Percentiles rank a stretch among this genome's conserved stretches.
These are phyloP conservation scores for Drosophila bocki DNA, from an alignment of 1,140 invertebrate species.

Conservation along the genomic window DNA sequence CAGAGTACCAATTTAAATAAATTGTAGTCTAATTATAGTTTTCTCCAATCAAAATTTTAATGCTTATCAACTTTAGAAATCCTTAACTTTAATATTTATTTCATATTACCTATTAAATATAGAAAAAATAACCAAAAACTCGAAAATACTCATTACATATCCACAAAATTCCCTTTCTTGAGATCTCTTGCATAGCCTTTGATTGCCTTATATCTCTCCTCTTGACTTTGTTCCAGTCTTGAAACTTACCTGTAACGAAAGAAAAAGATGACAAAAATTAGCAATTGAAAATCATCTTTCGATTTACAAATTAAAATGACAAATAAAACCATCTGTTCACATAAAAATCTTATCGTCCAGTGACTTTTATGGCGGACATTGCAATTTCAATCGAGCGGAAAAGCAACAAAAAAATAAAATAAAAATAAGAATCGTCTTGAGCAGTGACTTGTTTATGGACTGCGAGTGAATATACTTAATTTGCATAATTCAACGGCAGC, in stretches of 20 bases:
- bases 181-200: background rate
- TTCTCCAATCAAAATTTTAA: background rate
- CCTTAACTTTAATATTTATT: background rate
- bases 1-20: background rate
- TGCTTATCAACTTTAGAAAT: background rate
- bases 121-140: background rate
- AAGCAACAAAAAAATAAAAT: background rate
- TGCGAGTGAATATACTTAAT: conserved; percentile 32
- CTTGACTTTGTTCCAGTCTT: background rate
- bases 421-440: conserved; percentile 7
- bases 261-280: conserved; percentile 36
- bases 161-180: no score
- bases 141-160: background rate
- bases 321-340: conserved; percentile 53
- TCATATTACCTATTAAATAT: background rate
- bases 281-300: conserved; percentile 39
- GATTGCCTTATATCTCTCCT: background rate
- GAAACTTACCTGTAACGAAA: conserved; percentile 62
- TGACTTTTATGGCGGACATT: conserved; percentile 36
- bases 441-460: conserved; percentile 37
- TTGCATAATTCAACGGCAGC: conserved; percentile 53
- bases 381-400: conserved; percentile 21
- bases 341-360: conserved; percentile 58
- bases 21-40: background rate
- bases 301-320: conserved; percentile 36